phyloP scores from a whole-genome alignment of 2,797 vertebrate species.

The Acrossocheilus wenchowensis region DNA sequence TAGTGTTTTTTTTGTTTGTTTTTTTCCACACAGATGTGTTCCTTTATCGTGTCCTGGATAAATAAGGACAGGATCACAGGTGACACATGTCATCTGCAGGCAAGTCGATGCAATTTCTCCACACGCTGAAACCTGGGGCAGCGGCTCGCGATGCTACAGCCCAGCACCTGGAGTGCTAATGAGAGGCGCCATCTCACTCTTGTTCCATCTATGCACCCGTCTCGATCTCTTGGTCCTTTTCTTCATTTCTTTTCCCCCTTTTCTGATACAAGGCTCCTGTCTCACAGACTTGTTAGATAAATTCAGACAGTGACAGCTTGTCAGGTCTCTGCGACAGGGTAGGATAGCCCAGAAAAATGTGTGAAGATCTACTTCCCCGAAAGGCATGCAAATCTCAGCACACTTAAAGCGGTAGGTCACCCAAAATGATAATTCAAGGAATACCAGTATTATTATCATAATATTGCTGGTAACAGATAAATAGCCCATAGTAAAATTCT shows the following conservation, averaged over 20 bases:
- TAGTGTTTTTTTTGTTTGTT: not conserved
- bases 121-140: not conserved
- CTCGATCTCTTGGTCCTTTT: not conserved
- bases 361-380: conserved; percentile 16
- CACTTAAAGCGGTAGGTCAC: not conserved
- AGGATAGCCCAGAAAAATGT: conserved; percentile 34
- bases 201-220: not conserved
- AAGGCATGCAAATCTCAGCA: not conserved
- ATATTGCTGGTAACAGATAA: not conserved
- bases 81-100: conserved; percentile 14
- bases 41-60: not conserved
- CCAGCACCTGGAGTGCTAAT: conserved; percentile 40
- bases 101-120: not conserved
- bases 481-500: not conserved
- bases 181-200: conserved; percentile 26
- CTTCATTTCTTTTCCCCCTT: not conserved
- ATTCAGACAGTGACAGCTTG: conserved; percentile 50
- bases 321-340: conserved; percentile 44
- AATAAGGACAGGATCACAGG: not conserved
- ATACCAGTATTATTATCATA: not conserved
- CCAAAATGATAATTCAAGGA: not conserved
- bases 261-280: conserved; percentile 5
- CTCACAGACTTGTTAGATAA: conserved; percentile 44
- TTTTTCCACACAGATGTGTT: not conserved
- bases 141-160: not conserved